Base-by-base conservation (phyloP, 2,113 vertebrate species). In the Hypocryptadius cinnamomeus region DNA sequence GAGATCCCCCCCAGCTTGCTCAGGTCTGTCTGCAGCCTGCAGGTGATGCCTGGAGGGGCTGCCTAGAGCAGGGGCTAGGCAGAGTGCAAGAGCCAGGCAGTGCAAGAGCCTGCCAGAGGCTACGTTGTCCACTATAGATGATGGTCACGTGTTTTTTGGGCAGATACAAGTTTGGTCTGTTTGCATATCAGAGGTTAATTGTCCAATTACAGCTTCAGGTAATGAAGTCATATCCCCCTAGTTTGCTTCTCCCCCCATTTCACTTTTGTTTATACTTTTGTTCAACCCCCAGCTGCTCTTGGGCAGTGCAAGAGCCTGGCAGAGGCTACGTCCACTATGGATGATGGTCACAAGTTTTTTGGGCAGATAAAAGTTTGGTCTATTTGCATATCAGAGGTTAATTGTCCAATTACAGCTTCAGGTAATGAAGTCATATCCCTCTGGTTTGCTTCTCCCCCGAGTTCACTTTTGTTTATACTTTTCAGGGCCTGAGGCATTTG, bases 1-100 rank as follows among this genome's bases (percentile, higher is more conserved):
- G 99, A 99, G 92, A 97, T 99, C 80, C 94, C 98, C 9, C 22
- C 94, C 30, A 98, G 98, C 95, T 83, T 94, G 69, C 98, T 98
- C 96, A 98, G 98, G 99, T 99, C 73, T 85, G 97, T 86, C 60
- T 15, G 10, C 27, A 54, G 39, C 31, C 76, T 42, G 23, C 54
- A 50, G 70, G 16, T 8, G 20, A 18, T 30, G 33, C 20, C 54
- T 74, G 54, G 6, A 30, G 42, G 30, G 71, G 39, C 31, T 72
- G 8, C 40, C 24, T 5, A 33, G 11, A 15, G 3, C 37, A 54
- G 15, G 31, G 72, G 16, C 13, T 21, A 6, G 47, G 2, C 37
- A 44, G 47, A 42, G 47, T 20, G 56, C 56, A 57, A n/a, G 54
- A 56, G 18, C 30, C 51, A 11, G 28, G 37, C 16, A 5, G 30